Evolutionary conservation across 1,140 invertebrate genomes (phyloP), one percentile per base, ranked within the genome.

Genomic region (Rhagoletis zephyria): DNA sequence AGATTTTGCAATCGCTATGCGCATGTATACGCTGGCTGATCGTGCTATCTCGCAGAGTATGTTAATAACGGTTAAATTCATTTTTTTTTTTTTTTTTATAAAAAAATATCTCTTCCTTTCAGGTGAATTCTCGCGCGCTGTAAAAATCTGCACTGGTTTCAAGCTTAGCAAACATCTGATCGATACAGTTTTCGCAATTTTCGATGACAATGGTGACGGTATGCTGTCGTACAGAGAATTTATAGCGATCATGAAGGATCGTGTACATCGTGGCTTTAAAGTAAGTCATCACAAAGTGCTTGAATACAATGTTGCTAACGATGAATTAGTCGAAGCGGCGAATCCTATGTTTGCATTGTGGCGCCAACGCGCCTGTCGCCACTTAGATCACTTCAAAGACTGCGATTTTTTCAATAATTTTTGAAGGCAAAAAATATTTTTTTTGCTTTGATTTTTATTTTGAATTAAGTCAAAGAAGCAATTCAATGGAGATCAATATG

Each of bases 221-320:
- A 95, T 98, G 90, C 94, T 99, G 87, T 98, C 97, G 90, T 99
- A 99, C 92, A 96, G 97, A 90, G 98, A 99, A 93, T 99, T 99
- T 93, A 98, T 99, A 89, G 98, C 97, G 51, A 98, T 99, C 87
- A 99, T 99, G 98, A 98, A 98, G 93, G 98, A 99, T 93, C 94
- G 98, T 64, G 94, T 99, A 12, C 97, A 99, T 93, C 94, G 98
- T 89, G 98, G 98, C 87, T 98, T 98, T 90, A 98, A 98, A 95
- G 98, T 98, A 95, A 94, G 90, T 93, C 91, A 89, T 89, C 89
- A 90, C 88, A n/a, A 81, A 51, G 89, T 90, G 86, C 89, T 93
- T 89, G 91, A 92, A 89, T 92, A 92, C 89, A 92, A 92, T 89
- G 90, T 90, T 86, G 89, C 89, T 85, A 89, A 92, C 87, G 90